phyloP scores from a whole-genome alignment of 2,888 invertebrate genomes.

The Megalurothrips usitatus region DNA sequence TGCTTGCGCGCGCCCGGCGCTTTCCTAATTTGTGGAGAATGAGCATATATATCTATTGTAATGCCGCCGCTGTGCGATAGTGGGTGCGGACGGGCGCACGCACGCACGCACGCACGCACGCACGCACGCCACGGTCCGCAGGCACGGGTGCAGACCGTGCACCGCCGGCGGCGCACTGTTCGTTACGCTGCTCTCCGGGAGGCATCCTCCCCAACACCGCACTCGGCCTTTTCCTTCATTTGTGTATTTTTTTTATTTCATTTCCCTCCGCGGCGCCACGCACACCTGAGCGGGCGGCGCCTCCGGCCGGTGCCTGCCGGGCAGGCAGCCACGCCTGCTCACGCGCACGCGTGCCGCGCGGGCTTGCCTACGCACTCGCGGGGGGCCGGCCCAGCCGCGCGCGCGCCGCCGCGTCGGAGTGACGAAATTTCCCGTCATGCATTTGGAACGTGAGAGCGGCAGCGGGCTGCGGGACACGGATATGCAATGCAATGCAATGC shows the following conservation, averaged over 20 bases:
- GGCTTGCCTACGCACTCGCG: too few species aligned
- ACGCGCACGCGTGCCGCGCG: too few species aligned
- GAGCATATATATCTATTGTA: constrained; percentile 5
- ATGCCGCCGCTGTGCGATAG: neutral
- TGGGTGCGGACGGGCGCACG: constrained; percentile 7
- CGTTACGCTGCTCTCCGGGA: too few species aligned
- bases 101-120: constrained; percentile 22
- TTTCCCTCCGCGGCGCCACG: too few species aligned
- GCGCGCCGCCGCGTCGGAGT: neutral
- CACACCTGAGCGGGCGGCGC: too few species aligned
- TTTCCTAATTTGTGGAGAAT: constrained; percentile 18
- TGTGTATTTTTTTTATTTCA: too few species aligned
- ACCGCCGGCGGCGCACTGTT: too few species aligned
- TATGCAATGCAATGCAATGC: constrained; percentile 1
- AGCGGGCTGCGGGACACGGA: neutral
- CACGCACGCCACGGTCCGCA: constrained; percentile 1
- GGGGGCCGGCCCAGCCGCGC: neutral
- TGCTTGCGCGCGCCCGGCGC: neutral
- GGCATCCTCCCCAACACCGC: too few species aligned
- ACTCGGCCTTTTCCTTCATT: too few species aligned
- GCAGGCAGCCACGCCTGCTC: too few species aligned
- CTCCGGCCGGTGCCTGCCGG: too few species aligned
- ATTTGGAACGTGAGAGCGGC: neutral
- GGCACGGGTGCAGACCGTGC: too few species aligned
- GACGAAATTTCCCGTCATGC: neutral